Conservation (phyloP, 2,888 invertebrate genomes). For the Branchellion lobata region DNA sequence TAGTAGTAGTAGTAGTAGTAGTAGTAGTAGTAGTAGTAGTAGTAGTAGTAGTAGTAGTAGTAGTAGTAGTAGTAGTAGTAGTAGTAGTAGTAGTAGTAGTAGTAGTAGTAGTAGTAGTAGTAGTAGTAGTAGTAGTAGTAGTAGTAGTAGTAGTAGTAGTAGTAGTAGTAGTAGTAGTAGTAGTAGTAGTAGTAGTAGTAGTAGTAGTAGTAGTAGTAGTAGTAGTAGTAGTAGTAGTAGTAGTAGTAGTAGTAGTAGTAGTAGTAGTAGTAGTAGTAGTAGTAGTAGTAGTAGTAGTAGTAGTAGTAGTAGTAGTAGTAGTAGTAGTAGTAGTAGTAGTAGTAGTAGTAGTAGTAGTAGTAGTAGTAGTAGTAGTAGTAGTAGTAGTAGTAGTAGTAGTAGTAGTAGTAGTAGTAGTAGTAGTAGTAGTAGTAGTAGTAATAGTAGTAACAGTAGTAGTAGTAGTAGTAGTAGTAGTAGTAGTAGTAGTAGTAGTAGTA, state of each 20-base stretch:
- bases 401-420: constrained; percentile 33
- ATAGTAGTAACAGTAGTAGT: constrained; percentile 31
- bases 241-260: constrained; percentile 31
- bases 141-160: constrained; percentile 33
- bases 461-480: constrained; percentile 34
- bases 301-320: constrained; percentile 31
- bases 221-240: constrained; percentile 31
- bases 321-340: constrained; percentile 35
- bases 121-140: constrained; percentile 34
- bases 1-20: constrained; percentile 31
- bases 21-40: constrained; percentile 33
- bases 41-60: constrained; percentile 34
- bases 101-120: constrained; percentile 32
- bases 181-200: constrained; percentile 33
- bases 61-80: constrained; percentile 33
- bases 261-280: constrained; percentile 28
- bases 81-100: constrained; percentile 34
- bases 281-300: constrained; percentile 34
- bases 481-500: constrained; percentile 34
- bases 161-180: constrained; percentile 32
- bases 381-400: constrained; percentile 36
- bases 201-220: constrained; percentile 32
- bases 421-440: constrained; percentile 26
- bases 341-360: constrained; percentile 32
- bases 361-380: constrained; percentile 34